Evolutionary conservation across 2,113 vertebrate species (phyloP), one percentile per base, ranked within the genome.

Genomic region (Lota lota): DNA sequence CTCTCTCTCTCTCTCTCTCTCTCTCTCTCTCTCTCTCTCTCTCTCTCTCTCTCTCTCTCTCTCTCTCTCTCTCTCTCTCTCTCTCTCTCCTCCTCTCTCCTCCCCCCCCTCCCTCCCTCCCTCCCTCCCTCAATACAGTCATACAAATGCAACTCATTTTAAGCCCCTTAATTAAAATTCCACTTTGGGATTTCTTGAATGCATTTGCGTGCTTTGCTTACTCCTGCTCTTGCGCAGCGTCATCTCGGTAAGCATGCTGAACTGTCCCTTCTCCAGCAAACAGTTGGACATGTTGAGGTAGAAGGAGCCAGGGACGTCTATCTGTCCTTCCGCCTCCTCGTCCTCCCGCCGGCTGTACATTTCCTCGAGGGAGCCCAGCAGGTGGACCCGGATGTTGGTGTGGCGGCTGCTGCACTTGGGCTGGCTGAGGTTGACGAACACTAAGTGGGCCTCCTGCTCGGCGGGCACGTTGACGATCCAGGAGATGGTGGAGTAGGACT

Each of bases 231-330:
- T 86, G 69, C 71, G 69, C 20, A 95, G 77, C 0, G 92, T 90
- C 78, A 98, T 88, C 83, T 83, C 68, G 78, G 93, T 93, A 63
- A 93, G 78, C 60, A 95, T 76, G 18, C 83, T 79, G 74, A 98
- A 91, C 57, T 87, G 67, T 0, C 79, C 92, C 36, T 22, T 84
- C 0, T 84, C 62, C 0, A 94, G 90, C 66, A 84, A 88, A 7
- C 97, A 99, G 91, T 96, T 99, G 75, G 95, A 95, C 86, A 97
- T 73, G 63, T 99, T 99, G 20, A 99, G 88, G 93, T 94, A 98
- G 89, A 99, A 98, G 72, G 40, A 81, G 10, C 89, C 85, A 0
- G 72, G 64, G 70, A 92, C 81, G 0, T 77, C 74, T 3, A 91
- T 64, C 18, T 92, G 70, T 2, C 64, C 58, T 0, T 90, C 89